Conservation (phyloP, 2,113 vertebrate species). For the Platysternon megacephalum region DNA sequence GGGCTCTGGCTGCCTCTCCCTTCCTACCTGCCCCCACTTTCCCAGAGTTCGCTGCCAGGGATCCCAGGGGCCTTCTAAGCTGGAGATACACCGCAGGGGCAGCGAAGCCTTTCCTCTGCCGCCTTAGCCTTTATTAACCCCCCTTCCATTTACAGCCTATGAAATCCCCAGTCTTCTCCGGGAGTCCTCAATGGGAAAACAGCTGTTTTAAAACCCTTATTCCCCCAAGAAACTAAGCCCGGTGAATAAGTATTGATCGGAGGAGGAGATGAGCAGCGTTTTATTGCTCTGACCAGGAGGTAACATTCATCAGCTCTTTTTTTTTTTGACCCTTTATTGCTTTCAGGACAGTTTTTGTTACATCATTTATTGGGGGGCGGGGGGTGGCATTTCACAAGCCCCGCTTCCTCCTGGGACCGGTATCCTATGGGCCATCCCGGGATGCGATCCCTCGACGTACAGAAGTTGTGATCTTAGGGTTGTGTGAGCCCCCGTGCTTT, state of each 20-base stretch:
- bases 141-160: neutral
- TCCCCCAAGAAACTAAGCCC: neutral
- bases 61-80: conserved; percentile 1
- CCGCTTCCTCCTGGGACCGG: neutral
- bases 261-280: neutral
- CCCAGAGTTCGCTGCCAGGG: conserved; percentile 11
- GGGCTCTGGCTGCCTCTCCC: no score
- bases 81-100: conserved; percentile 47
- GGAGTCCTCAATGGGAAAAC: neutral
- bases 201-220: neutral
- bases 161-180: neutral
- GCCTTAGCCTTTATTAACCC: conserved; percentile 38
- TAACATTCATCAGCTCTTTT: neutral
- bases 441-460: neutral
- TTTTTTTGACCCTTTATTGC: neutral
- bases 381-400: neutral
- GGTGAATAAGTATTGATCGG: neutral
- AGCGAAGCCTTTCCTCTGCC: conserved; percentile 5
- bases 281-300: neutral
- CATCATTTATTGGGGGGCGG: neutral
- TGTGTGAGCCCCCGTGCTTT: neutral
- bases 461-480: neutral
- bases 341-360: neutral
- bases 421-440: neutral
- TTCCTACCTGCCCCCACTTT: neutral